phyloP scores from a whole-genome alignment of 2,113 vertebrate species.

The Columba livia region DNA sequence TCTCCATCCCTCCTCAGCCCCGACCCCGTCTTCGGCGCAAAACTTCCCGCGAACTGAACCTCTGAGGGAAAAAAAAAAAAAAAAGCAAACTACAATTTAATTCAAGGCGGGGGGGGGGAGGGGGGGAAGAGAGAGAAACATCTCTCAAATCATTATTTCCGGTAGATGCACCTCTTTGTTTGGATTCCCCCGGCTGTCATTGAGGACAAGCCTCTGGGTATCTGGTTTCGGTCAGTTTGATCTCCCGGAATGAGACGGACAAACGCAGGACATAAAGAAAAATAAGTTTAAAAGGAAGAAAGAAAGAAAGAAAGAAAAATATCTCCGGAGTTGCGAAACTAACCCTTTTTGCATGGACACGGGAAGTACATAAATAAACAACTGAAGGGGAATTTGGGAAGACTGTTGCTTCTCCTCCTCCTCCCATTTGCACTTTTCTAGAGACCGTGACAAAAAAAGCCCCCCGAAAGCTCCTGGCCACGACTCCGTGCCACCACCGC shows the following conservation, averaged over 20 bases:
- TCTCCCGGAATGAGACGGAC: not conserved
- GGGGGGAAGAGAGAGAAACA: slow-evolving; percentile 34
- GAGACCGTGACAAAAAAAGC: not conserved
- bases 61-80: not conserved
- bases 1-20: slow-evolving; percentile 21
- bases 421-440: not conserved
- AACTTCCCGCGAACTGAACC: slow-evolving; percentile 63
- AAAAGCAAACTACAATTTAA: not conserved
- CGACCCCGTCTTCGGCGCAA: not conserved
- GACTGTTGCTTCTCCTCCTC: not conserved
- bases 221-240: slow-evolving; percentile 47
- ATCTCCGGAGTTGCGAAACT: slow-evolving; percentile 42
- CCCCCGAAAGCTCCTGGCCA: not conserved
- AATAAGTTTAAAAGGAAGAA: not conserved
- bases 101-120: not conserved
- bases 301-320: not conserved
- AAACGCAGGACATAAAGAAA: not conserved
- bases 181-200: slow-evolving; percentile 72
- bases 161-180: slow-evolving; percentile 82
- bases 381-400: slow-evolving; percentile 3
- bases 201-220: slow-evolving; percentile 51
- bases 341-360: not conserved
- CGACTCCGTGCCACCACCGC: not conserved
- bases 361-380: slow-evolving; percentile 22
- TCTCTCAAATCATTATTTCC: slow-evolving; percentile 77